Conservation (phyloP, 1,140 invertebrate species). For the Myzus persicae region DNA sequence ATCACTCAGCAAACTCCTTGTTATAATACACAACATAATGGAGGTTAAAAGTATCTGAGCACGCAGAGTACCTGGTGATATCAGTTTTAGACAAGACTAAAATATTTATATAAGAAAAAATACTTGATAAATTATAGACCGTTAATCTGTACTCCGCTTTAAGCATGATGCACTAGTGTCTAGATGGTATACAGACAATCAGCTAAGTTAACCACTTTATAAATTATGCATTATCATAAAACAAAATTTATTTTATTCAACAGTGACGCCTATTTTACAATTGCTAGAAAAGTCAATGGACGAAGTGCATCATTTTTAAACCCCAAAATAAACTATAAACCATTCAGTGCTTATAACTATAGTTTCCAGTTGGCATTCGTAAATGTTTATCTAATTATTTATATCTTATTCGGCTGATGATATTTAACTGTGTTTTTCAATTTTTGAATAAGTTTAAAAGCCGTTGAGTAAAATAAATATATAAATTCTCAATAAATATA, state of each 20-base stretch:
- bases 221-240: conserved; percentile 27
- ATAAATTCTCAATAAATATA: background rate
- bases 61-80: conserved; percentile 23
- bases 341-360: background rate
- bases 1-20: conserved; percentile 36
- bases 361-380: background rate
- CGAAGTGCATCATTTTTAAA: background rate
- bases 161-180: background rate
- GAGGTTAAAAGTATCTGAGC: background rate
- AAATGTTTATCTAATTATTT: background rate
- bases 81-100: background rate
- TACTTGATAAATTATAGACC: conserved; percentile 5
- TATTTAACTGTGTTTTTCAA: background rate
- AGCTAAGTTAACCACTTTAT: background rate
- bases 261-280: conserved; percentile 26
- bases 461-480: background rate
- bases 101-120: background rate
- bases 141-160: background rate
- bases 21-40: conserved; percentile 30
- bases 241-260: background rate
- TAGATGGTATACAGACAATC: background rate
- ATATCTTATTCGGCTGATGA: background rate
- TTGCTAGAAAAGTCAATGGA: conserved; percentile 16
- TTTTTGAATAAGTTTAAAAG: background rate
- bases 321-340: background rate